phyloP scores from a whole-genome alignment of 2,888 invertebrate species.

The Caenorhabditis sp. region DNA sequence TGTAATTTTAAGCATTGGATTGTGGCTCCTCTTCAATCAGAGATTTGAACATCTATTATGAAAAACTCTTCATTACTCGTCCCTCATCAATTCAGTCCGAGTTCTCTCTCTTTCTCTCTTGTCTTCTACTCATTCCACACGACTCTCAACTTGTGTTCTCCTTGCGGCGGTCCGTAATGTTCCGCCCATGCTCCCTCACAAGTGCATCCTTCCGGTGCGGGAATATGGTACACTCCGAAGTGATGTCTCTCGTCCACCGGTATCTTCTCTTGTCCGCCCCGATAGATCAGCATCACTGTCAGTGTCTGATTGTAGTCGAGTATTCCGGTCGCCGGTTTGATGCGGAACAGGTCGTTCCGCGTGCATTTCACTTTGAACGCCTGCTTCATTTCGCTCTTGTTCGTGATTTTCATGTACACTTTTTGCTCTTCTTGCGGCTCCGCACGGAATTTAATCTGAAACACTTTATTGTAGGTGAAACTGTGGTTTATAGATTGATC shows the following conservation, averaged over 20 bases:
- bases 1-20: no score
- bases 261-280: constrained; percentile 52
- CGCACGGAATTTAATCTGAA: constrained; percentile 61
- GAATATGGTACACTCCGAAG: constrained; percentile 79
- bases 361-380: constrained; percentile 81
- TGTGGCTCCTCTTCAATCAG: no score
- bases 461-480: no score
- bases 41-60: no score
- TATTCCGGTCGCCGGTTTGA: constrained; percentile 76
- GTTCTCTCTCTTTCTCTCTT: no score
- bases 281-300: constrained; percentile 64
- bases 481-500: no score
- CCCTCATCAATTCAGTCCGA: no score
- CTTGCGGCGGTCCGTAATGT: constrained; percentile 79
- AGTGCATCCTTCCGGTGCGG: constrained; percentile 75
- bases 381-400: constrained; percentile 76
- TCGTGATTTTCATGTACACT: constrained; percentile 68
- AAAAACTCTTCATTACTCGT: no score
- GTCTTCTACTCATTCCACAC: constrained; percentile 28
- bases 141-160: constrained; percentile 74
- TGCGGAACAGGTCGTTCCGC: constrained; percentile 78
- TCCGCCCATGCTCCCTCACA: constrained; percentile 75
- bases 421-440: constrained; percentile 60
- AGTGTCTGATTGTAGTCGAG: constrained; percentile 73
- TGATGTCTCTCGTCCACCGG: constrained; percentile 74